Evolutionary conservation across 2,888 invertebrate species (phyloP).

Genomic region (Pinctada fucata): DNA sequence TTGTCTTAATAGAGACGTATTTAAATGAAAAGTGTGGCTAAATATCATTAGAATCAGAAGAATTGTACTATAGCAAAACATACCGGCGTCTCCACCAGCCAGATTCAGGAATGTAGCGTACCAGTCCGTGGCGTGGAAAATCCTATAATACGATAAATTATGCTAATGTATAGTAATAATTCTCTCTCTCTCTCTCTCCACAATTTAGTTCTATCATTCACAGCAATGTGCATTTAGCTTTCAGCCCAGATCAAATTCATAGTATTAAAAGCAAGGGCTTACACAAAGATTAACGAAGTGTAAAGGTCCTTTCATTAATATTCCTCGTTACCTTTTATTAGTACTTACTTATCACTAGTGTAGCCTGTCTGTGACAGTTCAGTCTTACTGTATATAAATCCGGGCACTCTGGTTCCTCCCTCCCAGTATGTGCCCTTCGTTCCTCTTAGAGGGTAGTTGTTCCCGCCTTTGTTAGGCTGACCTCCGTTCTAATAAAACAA

Average conservation of each 20-base stretch:
- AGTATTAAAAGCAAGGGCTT: too few relatives aligned
- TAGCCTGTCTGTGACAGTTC: conserved; percentile 52
- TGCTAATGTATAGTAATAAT: too few relatives aligned
- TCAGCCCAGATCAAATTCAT: too few relatives aligned
- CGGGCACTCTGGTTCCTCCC: conserved; percentile 80
- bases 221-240: too few relatives aligned
- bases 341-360: conserved; percentile 53
- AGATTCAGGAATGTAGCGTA: conserved; percentile 13
- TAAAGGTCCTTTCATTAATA: too few relatives aligned
- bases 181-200: too few relatives aligned
- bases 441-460: conserved; percentile 76
- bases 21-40: not conserved
- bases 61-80: not conserved
- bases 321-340: not conserved
- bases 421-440: conserved; percentile 90
- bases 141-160: not conserved
- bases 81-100: conserved; percentile 20
- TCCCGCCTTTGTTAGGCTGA: conserved; percentile 69
- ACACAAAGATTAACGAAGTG: too few relatives aligned
- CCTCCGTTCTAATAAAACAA: conserved; percentile 71
- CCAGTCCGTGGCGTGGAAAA: conserved; percentile 18
- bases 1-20: too few relatives aligned
- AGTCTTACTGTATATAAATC: conserved; percentile 73
- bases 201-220: too few relatives aligned
- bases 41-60: not conserved